These are phyloP conservation scores for Eurosta solidaginis DNA, from an alignment of 1,140 invertebrate species.

Conservation along the genomic window DNA sequence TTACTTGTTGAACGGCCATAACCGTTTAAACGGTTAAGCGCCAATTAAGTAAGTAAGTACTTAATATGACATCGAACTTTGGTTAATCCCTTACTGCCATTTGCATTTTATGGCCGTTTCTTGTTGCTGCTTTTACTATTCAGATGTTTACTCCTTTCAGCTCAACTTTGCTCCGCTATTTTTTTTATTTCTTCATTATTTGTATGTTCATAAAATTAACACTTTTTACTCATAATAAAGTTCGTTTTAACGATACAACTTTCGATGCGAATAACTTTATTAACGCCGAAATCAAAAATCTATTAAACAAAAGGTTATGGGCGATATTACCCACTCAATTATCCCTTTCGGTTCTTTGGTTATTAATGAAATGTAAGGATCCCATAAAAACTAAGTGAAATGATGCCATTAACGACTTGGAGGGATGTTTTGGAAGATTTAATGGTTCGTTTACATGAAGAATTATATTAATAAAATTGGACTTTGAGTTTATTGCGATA, in stretches of 20 bases:
- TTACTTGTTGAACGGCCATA: too few species aligned
- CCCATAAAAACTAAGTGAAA: slow-evolving; percentile 18
- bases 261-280: neutral
- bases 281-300: neutral
- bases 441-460: neutral
- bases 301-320: neutral
- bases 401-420: neutral
- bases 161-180: neutral
- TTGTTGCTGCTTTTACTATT: slow-evolving; percentile 19
- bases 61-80: too few species aligned
- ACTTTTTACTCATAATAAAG: slow-evolving; percentile 26
- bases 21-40: too few species aligned
- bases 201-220: neutral
- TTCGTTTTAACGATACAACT: slow-evolving; percentile 5
- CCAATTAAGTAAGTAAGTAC: too few species aligned
- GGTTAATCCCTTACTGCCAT: neutral
- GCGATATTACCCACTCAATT: neutral
- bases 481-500: too few species aligned
- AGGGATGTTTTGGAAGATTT: neutral
- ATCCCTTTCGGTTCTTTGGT: neutral
- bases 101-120: slow-evolving; percentile 9
- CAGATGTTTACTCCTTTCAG: neutral
- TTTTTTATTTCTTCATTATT: neutral
- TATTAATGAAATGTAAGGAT: neutral
- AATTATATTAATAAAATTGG: neutral